Conservation (phyloP, 2,113 vertebrate genomes). For the Corythornis madagascariensis region DNA sequence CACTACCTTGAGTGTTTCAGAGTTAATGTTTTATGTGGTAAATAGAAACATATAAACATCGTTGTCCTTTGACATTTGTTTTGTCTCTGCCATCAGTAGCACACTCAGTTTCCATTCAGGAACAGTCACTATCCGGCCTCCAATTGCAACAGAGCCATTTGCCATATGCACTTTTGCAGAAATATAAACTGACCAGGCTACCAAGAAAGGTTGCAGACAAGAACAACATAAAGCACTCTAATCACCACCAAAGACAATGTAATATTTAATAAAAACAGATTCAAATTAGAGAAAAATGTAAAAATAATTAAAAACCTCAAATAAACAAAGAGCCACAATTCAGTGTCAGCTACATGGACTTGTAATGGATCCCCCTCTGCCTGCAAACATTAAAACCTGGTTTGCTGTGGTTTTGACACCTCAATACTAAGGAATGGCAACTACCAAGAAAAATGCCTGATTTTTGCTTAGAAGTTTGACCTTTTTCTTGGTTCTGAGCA, state of each 20-base stretch:
- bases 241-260: neutral
- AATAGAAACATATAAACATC: neutral
- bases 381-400: neutral
- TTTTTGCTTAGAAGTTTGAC: accelerated
- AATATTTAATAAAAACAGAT: neutral
- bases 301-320: too few relatives aligned
- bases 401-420: neutral
- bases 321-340: neutral
- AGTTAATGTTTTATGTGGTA: neutral
- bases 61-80: neutral
- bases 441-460: neutral
- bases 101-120: neutral
- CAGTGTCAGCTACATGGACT: neutral
- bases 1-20: neutral
- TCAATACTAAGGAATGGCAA: neutral
- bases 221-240: neutral
- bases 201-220: neutral
- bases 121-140: neutral
- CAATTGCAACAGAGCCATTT: neutral
- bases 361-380: accelerated
- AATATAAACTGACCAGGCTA: neutral
- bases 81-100: neutral
- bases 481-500: neutral
- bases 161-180: neutral
- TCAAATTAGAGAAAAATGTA: neutral